Base-by-base conservation (phyloP, 2,113 vertebrate species). In the Siniperca knerii region DNA sequence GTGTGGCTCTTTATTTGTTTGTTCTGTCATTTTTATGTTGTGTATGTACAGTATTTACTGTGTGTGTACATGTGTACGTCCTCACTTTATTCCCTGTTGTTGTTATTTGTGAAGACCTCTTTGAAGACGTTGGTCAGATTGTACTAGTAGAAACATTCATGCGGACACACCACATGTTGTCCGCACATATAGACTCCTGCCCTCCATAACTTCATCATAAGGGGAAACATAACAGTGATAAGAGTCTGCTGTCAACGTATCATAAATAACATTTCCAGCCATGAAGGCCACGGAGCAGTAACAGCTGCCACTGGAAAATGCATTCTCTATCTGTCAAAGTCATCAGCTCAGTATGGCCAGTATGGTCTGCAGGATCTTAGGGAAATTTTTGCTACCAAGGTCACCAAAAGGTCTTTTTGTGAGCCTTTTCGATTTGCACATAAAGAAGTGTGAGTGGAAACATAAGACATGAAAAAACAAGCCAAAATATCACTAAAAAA, bases 1-100 rank as follows among this genome's bases (percentile, higher is more conserved):
- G 44, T 68, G 42, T 54, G 0, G 10, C 58, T 72, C 44, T 86
- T 85, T 74, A 12, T 80, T 65, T 67, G 20, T 83, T 82, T 80
- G 37, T 74, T n/a, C 64, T 61, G 58, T 60, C 16, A 18, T 83
- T 66, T 46, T 79, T 61, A n/a, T 35, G n/a, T 25, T 7, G 55
- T 70, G 21, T 75, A 16, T 82, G 16, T 48, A 8, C 4, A 7
- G 50, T 48, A 69, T 64, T 12, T 83, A 66, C 23, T 20, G 2
- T 52, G 13, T 9, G 20, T 74, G n/a, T 64, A 18, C 21, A 35
- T 79, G 21, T 58, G 6, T 12, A 29, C 57, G 15, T 55, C 18
- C 13, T 83, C n/a, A 1, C 35, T 50, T 40, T 44, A 48, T 50
- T 48, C 55, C 50, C 13, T 48, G 8, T 35, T 76, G 15, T 78